Conservation (phyloP, 1,140 invertebrate genomes). For the Pomacea maculata region DNA sequence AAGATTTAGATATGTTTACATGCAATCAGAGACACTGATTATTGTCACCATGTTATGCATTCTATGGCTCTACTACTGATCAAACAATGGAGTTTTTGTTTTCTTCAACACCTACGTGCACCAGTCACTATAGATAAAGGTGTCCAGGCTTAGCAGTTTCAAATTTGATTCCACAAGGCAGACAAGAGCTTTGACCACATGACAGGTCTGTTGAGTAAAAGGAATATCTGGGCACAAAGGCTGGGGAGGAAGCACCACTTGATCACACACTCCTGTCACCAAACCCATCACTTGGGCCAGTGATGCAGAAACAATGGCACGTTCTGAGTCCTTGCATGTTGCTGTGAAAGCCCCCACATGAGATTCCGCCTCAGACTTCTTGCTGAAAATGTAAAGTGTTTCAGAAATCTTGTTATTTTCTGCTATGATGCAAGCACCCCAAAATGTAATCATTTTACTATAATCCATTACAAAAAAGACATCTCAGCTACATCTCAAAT, state of each 20-base stretch:
- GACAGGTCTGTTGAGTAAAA: conserved; percentile 14
- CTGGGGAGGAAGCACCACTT: conserved; percentile 13
- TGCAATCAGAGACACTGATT: no score
- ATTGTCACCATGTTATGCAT: no score
- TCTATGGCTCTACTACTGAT: no score
- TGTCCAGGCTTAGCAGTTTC: conserved; percentile 2
- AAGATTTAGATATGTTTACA: no score
- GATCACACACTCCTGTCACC: conserved; percentile 17
- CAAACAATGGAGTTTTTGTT: background rate
- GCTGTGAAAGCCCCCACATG: conserved; percentile 1
- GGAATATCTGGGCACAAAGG: conserved; percentile 25
- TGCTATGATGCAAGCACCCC: no score
- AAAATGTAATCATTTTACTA: no score
- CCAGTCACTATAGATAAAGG: conserved; percentile 25
- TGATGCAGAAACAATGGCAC: background rate
- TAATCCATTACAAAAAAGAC: no score
- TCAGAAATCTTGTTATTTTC: no score
- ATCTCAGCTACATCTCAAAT: no score
- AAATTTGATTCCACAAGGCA: conserved; percentile 23
- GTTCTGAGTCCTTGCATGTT: background rate
- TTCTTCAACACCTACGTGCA: conserved; percentile 22
- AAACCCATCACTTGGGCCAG: background rate
- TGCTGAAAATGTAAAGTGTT: background rate
- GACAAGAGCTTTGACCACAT: conserved; percentile 12
- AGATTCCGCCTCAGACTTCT: background rate